Conservation (phyloP, 2,797 vertebrate species). For the Meda fulgida region DNA sequence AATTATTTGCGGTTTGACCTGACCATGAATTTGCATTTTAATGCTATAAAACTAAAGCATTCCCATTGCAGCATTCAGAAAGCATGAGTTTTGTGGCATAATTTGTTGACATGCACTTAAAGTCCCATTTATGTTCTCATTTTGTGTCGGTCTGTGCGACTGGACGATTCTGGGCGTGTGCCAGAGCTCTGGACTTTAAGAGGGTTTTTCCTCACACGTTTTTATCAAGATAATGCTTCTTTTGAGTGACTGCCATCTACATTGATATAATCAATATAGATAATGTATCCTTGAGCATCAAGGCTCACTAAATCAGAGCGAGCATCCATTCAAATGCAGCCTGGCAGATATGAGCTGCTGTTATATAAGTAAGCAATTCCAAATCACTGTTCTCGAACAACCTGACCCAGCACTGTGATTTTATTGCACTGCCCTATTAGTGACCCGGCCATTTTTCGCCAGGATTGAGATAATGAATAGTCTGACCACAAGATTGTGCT, state of each 20-base stretch:
- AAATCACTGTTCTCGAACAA: slow-evolving; percentile 46
- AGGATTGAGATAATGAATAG: slow-evolving; percentile 11
- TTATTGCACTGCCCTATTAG: slow-evolving; percentile 24
- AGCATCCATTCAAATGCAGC: slow-evolving; percentile 31
- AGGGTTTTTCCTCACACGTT: slow-evolving; percentile 32
- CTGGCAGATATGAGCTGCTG: slow-evolving; percentile 12
- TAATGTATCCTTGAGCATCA: slow-evolving; percentile 57
- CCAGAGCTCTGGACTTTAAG: slow-evolving; percentile 34
- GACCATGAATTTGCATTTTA: not conserved
- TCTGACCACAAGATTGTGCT: not conserved
- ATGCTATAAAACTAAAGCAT: not conserved
- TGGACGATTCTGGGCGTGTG: slow-evolving; percentile 38
- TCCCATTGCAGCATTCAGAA: not conserved
- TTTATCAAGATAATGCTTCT: slow-evolving; percentile 62
- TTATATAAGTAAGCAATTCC: slow-evolving; percentile 44
- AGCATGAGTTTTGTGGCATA: not conserved
- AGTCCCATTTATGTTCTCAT: slow-evolving; percentile 47
- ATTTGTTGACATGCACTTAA: slow-evolving; percentile 49
- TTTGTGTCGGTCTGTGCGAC: slow-evolving; percentile 8
- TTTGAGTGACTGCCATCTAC: slow-evolving; percentile 59
- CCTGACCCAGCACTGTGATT: slow-evolving; percentile 33
- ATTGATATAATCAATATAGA: slow-evolving; percentile 54
- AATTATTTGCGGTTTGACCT: slow-evolving; percentile 14
- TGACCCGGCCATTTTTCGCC: slow-evolving; percentile 19
- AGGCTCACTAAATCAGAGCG: slow-evolving; percentile 46